Percentiles rank a stretch among this genome's conserved stretches.
Conservation (phyloP, 2,113 vertebrate genomes). For the Rhea americana region DNA sequence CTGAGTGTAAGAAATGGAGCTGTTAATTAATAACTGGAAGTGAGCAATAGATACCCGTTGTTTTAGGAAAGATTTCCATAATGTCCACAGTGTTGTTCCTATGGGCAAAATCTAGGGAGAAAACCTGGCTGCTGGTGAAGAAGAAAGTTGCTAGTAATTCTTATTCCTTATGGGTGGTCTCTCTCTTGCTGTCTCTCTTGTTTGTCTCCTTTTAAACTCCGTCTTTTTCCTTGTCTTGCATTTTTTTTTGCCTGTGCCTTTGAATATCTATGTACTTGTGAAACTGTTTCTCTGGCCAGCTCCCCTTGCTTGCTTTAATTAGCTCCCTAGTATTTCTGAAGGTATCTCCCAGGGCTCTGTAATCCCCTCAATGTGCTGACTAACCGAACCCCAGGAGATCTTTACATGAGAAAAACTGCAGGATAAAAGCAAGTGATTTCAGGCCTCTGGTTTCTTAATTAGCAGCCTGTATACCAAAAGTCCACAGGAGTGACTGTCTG, state of each 20-base stretch:
- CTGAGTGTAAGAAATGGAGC: not conserved
- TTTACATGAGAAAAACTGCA: conserved; percentile 2
- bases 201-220: not conserved
- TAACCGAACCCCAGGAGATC: not conserved
- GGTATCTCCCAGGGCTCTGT: conserved; percentile 17
- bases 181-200: not conserved
- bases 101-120: not conserved
- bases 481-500: not conserved
- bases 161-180: not conserved
- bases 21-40: conserved; percentile 1
- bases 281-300: not conserved
- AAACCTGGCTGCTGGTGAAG: not conserved
- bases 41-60: not conserved
- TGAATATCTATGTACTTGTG: not conserved
- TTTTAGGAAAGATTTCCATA: not conserved
- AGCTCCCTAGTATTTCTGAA: conserved; percentile 15
- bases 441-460: conserved; percentile 26
- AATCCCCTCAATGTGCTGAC: conserved; percentile 18
- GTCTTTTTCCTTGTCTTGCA: not conserved
- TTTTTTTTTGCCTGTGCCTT: not conserved
- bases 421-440: conserved; percentile 27
- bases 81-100: not conserved
- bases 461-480: not conserved
- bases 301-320: conserved; percentile 21
- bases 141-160: not conserved